Conservation (phyloP, 2,888 invertebrate genomes). For the Acrocyrtus sp. region DNA sequence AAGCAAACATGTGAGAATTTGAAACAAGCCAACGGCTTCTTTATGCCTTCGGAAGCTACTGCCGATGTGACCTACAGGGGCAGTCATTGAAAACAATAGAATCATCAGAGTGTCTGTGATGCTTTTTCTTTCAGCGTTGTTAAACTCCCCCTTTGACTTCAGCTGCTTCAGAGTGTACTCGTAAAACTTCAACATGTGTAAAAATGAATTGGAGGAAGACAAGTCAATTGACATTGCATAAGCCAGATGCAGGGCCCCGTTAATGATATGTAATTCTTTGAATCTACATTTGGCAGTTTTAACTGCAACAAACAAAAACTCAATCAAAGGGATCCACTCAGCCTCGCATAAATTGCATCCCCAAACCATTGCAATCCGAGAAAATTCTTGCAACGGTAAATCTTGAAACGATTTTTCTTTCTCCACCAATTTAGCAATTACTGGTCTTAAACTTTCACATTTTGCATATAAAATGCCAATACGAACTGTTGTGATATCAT, state of each 20-base stretch:
- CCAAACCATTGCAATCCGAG: not conserved
- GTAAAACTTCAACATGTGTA: conserved; percentile 20
- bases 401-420: no score
- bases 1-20: conserved; percentile 1
- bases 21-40: not conserved
- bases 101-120: conserved; percentile 11
- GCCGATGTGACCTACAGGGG: no score
- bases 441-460: not conserved
- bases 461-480: conserved; percentile 19
- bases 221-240: conserved; percentile 2
- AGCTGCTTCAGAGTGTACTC: not conserved
- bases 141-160: not conserved
- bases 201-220: conserved; percentile 1
- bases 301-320: conserved; percentile 31
- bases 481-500: no score
- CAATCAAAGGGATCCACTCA: conserved; percentile 33
- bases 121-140: not conserved
- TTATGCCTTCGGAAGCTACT: not conserved
- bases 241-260: conserved; percentile 3
- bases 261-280: conserved; percentile 12
- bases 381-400: no score
- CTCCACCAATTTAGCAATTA: not conserved
- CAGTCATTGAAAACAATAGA: not conserved
- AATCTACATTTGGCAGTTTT: not conserved
- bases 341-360: conserved; percentile 19